Conservation (phyloP, 2,888 invertebrate species). For the Lasioglossum oenotherae region DNA sequence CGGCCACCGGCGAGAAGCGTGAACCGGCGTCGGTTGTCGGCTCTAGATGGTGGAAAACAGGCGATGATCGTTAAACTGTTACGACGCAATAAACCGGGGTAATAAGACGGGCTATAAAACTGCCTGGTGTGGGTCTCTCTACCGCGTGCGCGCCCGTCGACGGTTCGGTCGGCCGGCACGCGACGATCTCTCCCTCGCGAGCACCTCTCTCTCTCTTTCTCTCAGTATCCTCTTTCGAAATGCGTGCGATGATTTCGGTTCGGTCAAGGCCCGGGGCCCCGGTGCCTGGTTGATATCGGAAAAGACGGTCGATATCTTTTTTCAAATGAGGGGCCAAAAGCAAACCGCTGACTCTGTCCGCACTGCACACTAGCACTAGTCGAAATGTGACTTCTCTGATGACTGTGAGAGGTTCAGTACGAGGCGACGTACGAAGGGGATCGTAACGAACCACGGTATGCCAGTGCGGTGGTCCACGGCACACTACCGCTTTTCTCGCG, state of each 20-base stretch:
- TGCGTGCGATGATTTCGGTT: conserved; percentile 36
- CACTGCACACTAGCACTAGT: conserved; percentile 82
- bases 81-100: conserved; percentile 82
- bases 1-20: conserved; percentile 65
- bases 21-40: conserved; percentile 60
- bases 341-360: conserved; percentile 67
- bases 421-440: conserved; percentile 78
- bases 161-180: conserved; percentile 78
- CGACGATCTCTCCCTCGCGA: conserved; percentile 77
- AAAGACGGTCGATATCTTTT: conserved; percentile 39
- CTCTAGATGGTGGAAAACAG: conserved; percentile 63
- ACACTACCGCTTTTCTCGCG: conserved; percentile 88
- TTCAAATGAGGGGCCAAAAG: conserved; percentile 34
- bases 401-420: conserved; percentile 70
- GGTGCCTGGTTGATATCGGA: conserved; percentile 20
- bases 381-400: conserved; percentile 77
- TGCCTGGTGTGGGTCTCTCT: conserved; percentile 71
- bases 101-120: conserved; percentile 82
- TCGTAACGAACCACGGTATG: conserved; percentile 84
- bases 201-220: conserved; percentile 45
- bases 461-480: conserved; percentile 88
- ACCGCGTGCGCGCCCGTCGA: conserved; percentile 77
- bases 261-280: conserved; percentile 40
- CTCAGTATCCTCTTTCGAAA: conserved; percentile 39
- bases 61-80: conserved; percentile 83